phyloP scores from a whole-genome alignment of 1,140 invertebrate genomes.

The Hyles euphorbiae region DNA sequence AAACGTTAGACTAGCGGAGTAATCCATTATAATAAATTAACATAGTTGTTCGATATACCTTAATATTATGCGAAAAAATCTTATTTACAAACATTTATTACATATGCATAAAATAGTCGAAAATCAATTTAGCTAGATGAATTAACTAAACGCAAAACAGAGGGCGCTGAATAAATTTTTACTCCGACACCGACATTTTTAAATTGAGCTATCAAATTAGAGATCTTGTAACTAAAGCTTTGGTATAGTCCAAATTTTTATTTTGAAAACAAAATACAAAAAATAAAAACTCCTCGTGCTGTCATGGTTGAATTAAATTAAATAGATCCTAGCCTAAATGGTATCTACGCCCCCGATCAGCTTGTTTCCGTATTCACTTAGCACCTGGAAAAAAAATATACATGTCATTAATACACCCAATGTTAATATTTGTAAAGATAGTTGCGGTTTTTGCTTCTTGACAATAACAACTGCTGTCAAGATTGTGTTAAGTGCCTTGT shows the following conservation, averaged over 20 bases:
- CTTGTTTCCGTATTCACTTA: constrained; percentile 66
- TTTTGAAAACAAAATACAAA: constrained; percentile 11
- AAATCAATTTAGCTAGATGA: constrained; percentile 5
- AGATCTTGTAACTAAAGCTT: constrained; percentile 40
- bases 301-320: constrained; percentile 10
- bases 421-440: not conserved
- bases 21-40: constrained; percentile 25
- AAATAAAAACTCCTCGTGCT: constrained; percentile 1
- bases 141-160: not conserved
- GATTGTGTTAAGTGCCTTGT: too few species aligned
- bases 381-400: constrained; percentile 46
- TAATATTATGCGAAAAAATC: constrained; percentile 31
- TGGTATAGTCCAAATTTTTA: constrained; percentile 36
- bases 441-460: not conserved
- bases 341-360: constrained; percentile 62
- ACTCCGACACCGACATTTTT: constrained; percentile 2
- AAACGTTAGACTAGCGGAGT: constrained; percentile 35
- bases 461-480: too few species aligned
- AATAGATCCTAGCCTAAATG: constrained; percentile 30
- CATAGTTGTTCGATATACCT: constrained; percentile 11
- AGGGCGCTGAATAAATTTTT: too few species aligned
- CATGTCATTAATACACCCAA: not conserved
- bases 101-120: not conserved
- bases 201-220: constrained; percentile 36
- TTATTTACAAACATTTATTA: constrained; percentile 1